These are phyloP conservation scores for Calameuta pallipes DNA, from an alignment of 2,888 invertebrate species.

Conservation along the genomic window DNA sequence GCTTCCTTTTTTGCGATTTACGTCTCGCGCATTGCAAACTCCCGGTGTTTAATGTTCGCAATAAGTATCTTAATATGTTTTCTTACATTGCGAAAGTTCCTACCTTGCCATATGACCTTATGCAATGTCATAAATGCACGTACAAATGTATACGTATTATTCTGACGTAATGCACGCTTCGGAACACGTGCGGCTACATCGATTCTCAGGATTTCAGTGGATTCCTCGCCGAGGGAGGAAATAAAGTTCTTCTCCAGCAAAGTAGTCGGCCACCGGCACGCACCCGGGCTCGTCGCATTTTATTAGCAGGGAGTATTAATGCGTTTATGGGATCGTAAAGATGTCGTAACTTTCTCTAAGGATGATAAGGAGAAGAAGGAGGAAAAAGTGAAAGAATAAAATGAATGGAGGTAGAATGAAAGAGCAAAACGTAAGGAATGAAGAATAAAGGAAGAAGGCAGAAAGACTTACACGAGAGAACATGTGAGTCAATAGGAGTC, in stretches of 20 bases:
- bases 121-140: not conserved
- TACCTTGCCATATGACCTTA: not conserved
- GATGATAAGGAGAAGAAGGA: not conserved
- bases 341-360: constrained; percentile 6
- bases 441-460: not conserved
- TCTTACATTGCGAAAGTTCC: not conserved
- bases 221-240: not conserved
- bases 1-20: not conserved
- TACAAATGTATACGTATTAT: not conserved
- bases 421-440: not conserved
- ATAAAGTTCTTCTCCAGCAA: not conserved
- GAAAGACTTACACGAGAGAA: not conserved
- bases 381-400: not conserved
- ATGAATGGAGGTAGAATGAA: not conserved
- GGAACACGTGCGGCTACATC: not conserved
- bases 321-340: constrained; percentile 16
- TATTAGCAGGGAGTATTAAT: constrained; percentile 18
- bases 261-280: not conserved
- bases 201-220: not conserved
- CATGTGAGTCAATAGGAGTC: not conserved
- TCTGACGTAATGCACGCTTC: not conserved
- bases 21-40: not conserved
- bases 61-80: not conserved
- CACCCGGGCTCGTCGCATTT: constrained; percentile 2
- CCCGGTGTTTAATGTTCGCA: not conserved